Evolutionary conservation across 2,888 invertebrate genomes (phyloP), one percentile per base, ranked within the genome.

Genomic region (Lepas anatifera): DNA sequence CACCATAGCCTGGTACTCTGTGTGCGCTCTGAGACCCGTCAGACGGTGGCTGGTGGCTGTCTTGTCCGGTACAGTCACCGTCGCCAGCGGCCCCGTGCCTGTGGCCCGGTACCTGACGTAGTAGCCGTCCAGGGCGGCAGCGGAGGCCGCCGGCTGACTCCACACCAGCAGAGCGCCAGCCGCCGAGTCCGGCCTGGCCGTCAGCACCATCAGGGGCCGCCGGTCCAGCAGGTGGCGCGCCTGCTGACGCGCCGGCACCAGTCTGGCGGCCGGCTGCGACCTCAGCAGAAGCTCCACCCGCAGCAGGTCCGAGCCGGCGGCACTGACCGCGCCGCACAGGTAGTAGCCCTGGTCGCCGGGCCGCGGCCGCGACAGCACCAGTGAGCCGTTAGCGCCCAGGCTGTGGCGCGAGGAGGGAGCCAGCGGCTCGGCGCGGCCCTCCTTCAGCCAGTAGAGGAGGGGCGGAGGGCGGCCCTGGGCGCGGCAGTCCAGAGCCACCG

Each of bases 261-360:
- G 66, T 16, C 7, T n/a, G 11, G 37, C 66, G 1, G 66, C 66
- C 41, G 66, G 66, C 66, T 66, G 66, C 11, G 66, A 66, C 25
- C 66, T 37, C 41, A 66, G 66, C 37, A 66, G 66, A 37, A 66
- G 66, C 41, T 66, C 66, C 25, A 66, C 39, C 25, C 25, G 41
- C 39, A 66, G 66, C 66, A 66, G 66, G 41, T 66, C 66, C 25
- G 66, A 10, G 41, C 66, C 66, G 66, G 41, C 66, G 1, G 39
- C 4, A 39, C 66, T 66, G n/a, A 66, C 66, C 27, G 66, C 66
- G 66, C 66, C 66, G 27, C 66, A 66, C 39, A 39, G n/a, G 66
- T 66, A 66, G 66, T 66, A 66, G 66, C 66, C 66, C 66, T 66
- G 66, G 25, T 66, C 66, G 66, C 66, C 66, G 66, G 66, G 66